Conservation (phyloP, 2,113 vertebrate genomes). For the Chaetorhynchus papuensis region DNA sequence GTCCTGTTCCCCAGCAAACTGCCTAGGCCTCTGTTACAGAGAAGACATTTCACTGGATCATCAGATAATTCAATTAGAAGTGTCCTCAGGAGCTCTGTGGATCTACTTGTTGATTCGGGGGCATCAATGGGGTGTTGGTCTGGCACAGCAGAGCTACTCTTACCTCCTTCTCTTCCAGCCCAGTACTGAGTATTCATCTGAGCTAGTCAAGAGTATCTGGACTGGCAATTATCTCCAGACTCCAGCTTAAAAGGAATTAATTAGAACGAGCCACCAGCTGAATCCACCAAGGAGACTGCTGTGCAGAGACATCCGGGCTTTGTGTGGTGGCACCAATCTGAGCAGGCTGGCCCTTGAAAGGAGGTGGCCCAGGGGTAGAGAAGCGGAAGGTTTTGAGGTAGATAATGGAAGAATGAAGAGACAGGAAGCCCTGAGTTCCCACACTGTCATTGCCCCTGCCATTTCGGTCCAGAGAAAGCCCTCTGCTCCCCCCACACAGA, state of each 20-base stretch:
- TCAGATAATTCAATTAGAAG: neutral
- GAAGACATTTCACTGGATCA: neutral
- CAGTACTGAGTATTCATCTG: slow-evolving; percentile 13
- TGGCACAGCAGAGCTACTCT: neutral
- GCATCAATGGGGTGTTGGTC: neutral
- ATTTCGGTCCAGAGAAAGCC: neutral
- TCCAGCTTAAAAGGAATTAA: slow-evolving; percentile 5
- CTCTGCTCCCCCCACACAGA: neutral
- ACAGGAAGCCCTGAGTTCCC: neutral
- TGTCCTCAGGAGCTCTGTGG: neutral
- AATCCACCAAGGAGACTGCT: neutral
- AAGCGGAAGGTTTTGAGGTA: neutral
- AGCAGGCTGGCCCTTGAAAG: neutral
- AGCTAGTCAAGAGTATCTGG: slow-evolving; percentile 32
- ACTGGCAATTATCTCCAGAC: neutral
- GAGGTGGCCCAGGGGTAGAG: neutral
- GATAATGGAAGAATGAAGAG: neutral
- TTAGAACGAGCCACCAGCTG: neutral
- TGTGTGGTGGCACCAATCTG: slow-evolving; percentile 6
- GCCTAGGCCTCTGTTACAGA: neutral
- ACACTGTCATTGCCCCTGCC: neutral
- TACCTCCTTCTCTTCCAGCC: neutral
- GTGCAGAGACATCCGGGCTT: neutral
- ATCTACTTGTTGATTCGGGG: neutral
- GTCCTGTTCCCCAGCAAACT: neutral